Evolutionary conservation across 1,140 invertebrate species (phyloP).

Genomic region (Heterodera carotae): DNA sequence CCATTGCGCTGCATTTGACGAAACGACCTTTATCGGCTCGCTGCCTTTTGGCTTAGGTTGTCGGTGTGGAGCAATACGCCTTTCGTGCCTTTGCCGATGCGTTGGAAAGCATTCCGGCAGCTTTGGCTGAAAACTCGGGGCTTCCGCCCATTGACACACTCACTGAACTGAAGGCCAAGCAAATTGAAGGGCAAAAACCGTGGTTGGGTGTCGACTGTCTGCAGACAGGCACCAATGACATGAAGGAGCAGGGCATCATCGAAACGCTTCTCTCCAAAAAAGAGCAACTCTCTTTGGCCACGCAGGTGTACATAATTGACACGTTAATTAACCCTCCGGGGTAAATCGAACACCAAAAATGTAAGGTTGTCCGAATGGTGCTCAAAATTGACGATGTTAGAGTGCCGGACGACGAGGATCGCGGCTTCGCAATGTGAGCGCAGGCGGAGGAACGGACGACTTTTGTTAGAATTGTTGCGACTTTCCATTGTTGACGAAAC

Average conservation of each 20-base stretch:
- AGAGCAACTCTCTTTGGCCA: conserved; percentile 93
- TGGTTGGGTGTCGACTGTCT: conserved; percentile 93
- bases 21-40: not conserved
- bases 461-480: not conserved
- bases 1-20: no score
- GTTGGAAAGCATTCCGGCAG: conserved; percentile 88
- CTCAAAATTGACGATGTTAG: conserved; percentile 98
- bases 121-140: conserved; percentile 94
- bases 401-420: conserved; percentile 67
- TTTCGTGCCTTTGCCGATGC: conserved; percentile 93
- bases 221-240: conserved; percentile 81
- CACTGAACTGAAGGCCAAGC: conserved; percentile 86
- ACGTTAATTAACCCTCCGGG: not conserved
- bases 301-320: conserved; percentile 67
- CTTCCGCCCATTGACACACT: conserved; percentile 86
- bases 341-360: conserved; percentile 25
- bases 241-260: conserved; percentile 92
- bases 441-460: not conserved
- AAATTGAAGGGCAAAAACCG: conserved; percentile 82
- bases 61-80: conserved; percentile 93
- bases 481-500: not conserved
- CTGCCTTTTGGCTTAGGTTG: conserved; percentile 70
- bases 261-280: conserved; percentile 96
- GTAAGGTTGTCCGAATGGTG: conserved; percentile 96
- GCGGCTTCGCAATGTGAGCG: conserved; percentile 41